Evolutionary conservation across 2,113 vertebrate genomes (phyloP), one percentile per base, ranked within the genome.

Genomic region (Phoenicopterus ruber): DNA sequence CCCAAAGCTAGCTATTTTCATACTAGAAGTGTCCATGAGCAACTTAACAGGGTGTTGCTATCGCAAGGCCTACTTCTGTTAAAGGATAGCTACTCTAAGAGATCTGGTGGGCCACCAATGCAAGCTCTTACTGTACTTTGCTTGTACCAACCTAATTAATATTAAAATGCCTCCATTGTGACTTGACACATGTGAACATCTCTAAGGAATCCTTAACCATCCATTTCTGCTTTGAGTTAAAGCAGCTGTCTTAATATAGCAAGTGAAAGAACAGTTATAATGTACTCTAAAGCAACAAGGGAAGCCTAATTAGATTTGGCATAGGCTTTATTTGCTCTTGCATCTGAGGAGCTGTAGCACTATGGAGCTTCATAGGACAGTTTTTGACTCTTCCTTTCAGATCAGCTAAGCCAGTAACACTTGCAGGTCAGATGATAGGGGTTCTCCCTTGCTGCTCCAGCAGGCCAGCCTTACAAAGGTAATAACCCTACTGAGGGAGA

Each of bases 231-330:
- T 94, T 77, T 61, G 57, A 90, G 47, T 79, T 90, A 82, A 91
- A 96, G 62, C 66, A 90, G 58, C 87, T 91, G 54, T 65, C 87
- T 87, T 90, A 85, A 90, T 87, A 78, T 52, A 94, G 96, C 38
- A 52, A 71, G 88, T 46, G 69, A 88, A 93, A 85, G 89, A 84
- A 59, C 52, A 57, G 61, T 91, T 87, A 70, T 77, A 76, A 80
- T 66, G 31, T 65, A 40, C 82, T 94, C 74, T 85, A 78, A 87
- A 94, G 87, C 58, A 87, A 46, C 62, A 70, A 82, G 36, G 13
- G 40, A 88, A 96, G 84, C 76, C 66, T 93, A 93, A 77, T 93
- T 90, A 90, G 61, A n/a, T 77, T 82, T 91, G 92, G 49, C n/a
- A 46, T 57, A 61, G 73, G 10, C 34, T 91, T 91, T 80, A 57